Evolutionary conservation across 2,888 invertebrate genomes (phyloP), one percentile per base, ranked within the genome.

Genomic region (Apodemia hepburni): DNA sequence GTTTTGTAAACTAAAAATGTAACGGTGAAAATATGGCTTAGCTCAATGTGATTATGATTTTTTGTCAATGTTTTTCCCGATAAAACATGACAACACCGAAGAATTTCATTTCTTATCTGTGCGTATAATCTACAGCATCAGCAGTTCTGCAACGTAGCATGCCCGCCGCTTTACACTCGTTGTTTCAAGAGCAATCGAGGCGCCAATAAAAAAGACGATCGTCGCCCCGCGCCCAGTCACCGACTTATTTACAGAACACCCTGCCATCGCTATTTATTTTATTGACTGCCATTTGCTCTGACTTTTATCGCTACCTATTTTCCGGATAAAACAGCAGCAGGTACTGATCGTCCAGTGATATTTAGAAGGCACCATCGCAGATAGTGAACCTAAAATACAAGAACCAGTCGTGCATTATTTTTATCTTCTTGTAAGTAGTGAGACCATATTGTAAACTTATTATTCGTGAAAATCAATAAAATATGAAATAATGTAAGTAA

Each of bases 181-280:
- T 85, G 88, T 89, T 87, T 89, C 86, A 87, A 91, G 92, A 88
- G 91, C 90, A 85, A 92, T 92, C 85, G 87, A 87, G 88, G 88
- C 89, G 87, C 85, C 92, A 91, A 92, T 92, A 92, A 92, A 92
- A 92, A 91, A 92, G 87, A 78, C 90, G 89, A 91, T 88, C 88
- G 88, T 83, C 87, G 85, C 89, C 88, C 86, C 81, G 85, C 84
- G 80, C 82, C 77, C 77, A 73, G 78, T 77, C 79, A 80, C 80
- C 84, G 81, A 89, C 89, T 90, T 91, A 91, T 91, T 91, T 91
- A 91, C 91, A 89, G 90, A 89, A 88, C 86, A 88, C 90, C 88
- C 88, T 84, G 86, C 87, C 85, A 79, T 81, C 74, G 87, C 89
- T 91, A 91, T 91, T 91, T 91, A 91, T 91, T 91, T 91, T 91